These are phyloP conservation scores for Fragum fragum DNA, from an alignment of 2,888 invertebrate species.

Conservation along the genomic window DNA sequence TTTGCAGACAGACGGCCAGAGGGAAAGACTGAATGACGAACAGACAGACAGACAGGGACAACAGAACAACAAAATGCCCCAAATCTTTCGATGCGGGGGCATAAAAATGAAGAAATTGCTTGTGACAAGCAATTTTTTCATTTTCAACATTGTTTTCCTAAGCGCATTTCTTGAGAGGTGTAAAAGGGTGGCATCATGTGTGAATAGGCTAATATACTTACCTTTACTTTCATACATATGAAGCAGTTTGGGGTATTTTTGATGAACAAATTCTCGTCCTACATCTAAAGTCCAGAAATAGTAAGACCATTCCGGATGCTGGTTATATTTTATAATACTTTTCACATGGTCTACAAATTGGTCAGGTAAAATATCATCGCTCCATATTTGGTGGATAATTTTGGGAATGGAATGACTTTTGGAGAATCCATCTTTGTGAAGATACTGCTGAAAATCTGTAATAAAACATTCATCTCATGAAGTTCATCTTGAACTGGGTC, in stretches of 20 bases:
- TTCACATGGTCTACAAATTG: constrained; percentile 7
- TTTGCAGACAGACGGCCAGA: no score
- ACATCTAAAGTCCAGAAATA: constrained; percentile 18
- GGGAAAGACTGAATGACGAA: no score
- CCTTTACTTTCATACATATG: background rate
- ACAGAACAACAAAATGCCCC: no score
- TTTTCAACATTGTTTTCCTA: no score
- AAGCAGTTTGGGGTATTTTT: constrained; percentile 9
- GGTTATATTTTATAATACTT: constrained; percentile 5
- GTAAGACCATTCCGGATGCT: constrained; percentile 11
- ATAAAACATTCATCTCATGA: background rate
- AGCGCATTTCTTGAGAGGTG: no score
- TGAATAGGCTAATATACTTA: background rate
- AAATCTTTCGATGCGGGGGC: no score
- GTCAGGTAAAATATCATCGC: constrained; percentile 5
- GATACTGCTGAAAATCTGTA: constrained; percentile 1
- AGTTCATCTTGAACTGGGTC: background rate
- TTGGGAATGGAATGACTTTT: constrained; percentile 8
- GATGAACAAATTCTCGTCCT: background rate
- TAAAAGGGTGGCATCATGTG: no score
- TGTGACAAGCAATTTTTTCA: no score
- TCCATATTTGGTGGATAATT: constrained; percentile 18
- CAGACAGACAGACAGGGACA: no score
- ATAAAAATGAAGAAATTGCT: no score
- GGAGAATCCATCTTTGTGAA: background rate